Conservation (phyloP, 2,888 invertebrate species). For the Zygothrica quintamaculata region DNA sequence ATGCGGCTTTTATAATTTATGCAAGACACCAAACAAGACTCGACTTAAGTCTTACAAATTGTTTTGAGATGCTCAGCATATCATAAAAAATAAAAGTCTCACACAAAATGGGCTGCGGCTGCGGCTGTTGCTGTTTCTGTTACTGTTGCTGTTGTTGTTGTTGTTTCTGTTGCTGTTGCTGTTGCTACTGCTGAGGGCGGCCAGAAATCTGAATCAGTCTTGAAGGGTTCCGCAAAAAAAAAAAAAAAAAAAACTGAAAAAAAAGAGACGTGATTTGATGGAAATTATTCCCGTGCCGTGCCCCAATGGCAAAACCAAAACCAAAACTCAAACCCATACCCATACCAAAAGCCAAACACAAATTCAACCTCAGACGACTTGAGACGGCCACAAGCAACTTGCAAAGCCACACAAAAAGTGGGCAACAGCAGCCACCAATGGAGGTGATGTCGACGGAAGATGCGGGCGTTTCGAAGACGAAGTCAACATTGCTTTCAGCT, state of each 20-base stretch:
- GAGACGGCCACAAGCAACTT: slow-evolving; percentile 32
- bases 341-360: slow-evolving; percentile 12
- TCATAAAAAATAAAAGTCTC: slow-evolving; percentile 45
- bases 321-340: slow-evolving; percentile 2
- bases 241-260: too few relatives aligned
- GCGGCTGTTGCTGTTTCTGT: too few relatives aligned
- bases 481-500: slow-evolving; percentile 26
- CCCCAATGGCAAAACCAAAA: slow-evolving; percentile 12
- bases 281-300: slow-evolving; percentile 64
- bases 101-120: slow-evolving; percentile 37
- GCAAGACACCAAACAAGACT: slow-evolving; percentile 70
- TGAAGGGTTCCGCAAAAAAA: slow-evolving; percentile 73
- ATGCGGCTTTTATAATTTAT: slow-evolving; percentile 74
- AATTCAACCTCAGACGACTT: neutral
- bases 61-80: slow-evolving; percentile 72
- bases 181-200: slow-evolving; percentile 29
- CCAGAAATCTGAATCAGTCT: slow-evolving; percentile 68
- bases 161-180: slow-evolving; percentile 25
- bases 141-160: slow-evolving; percentile 21
- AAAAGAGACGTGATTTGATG: slow-evolving; percentile 73
- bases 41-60: slow-evolving; percentile 73
- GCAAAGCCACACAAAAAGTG: too few relatives aligned
- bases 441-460: slow-evolving; percentile 8
- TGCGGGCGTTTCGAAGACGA: slow-evolving; percentile 25
- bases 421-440: slow-evolving; percentile 29